Conservation (phyloP, 1,140 invertebrate genomes). For the Zaprionus taronus region DNA sequence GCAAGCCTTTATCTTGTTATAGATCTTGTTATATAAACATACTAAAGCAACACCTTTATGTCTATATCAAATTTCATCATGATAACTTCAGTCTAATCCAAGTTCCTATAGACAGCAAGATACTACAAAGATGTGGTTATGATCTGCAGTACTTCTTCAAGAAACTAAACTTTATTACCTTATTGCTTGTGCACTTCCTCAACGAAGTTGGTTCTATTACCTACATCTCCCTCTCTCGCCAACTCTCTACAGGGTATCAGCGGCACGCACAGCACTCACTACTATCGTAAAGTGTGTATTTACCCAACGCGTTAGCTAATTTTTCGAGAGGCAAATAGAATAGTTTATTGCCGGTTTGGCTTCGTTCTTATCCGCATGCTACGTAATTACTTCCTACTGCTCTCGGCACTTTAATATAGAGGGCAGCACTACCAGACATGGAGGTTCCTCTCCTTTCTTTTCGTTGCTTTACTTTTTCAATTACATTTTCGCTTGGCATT, state of each 20-base stretch:
- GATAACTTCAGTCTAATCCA: neutral
- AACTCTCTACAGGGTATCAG: neutral
- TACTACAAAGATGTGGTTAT: no score
- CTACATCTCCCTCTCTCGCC: no score
- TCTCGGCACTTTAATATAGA: slow-evolving; percentile 10
- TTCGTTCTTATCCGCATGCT: slow-evolving; percentile 33
- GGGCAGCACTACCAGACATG: slow-evolving; percentile 24
- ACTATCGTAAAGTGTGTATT: slow-evolving; percentile 41
- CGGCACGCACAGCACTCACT: slow-evolving; percentile 30
- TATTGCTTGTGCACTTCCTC: no score
- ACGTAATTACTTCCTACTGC: slow-evolving; percentile 58
- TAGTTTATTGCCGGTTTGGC: neutral
- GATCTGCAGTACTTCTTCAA: no score
- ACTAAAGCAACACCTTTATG: neutral
- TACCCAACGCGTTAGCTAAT: slow-evolving; percentile 47
- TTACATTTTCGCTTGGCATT: slow-evolving; percentile 22
- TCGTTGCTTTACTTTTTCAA: slow-evolving; percentile 14
- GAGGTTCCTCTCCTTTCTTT: neutral
- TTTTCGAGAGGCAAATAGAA: slow-evolving; percentile 9
- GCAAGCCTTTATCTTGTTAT: neutral
- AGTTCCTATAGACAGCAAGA: no score
- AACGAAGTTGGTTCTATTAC: no score
- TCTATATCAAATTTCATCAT: neutral
- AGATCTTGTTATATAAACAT: neutral
- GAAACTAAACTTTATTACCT: neutral